Evolutionary conservation across 2,113 vertebrate species (phyloP).

Genomic region (Mobula birostris): DNA sequence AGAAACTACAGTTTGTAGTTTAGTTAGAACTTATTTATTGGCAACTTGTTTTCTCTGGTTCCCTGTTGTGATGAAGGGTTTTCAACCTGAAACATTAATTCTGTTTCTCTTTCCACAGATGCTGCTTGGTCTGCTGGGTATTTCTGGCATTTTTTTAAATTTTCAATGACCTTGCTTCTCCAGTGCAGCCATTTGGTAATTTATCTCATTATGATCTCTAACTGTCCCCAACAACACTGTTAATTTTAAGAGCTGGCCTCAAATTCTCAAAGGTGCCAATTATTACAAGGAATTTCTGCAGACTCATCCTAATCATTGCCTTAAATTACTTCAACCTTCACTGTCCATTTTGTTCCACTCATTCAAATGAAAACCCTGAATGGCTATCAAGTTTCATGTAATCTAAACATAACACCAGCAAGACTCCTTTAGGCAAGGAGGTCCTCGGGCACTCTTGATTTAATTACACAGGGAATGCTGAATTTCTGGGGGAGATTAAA

Average conservation of each 20-base stretch:
- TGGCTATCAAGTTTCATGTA: slow-evolving; percentile 6
- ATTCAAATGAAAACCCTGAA: not conserved
- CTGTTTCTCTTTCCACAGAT: no score
- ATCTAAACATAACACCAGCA: not conserved
- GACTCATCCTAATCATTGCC: not conserved
- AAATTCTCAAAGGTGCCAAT: not conserved
- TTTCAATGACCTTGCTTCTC: not conserved
- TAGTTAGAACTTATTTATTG: no score
- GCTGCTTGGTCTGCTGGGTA: no score
- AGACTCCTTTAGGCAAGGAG: not conserved
- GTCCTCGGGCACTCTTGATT: not conserved
- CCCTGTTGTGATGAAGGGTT: no score
- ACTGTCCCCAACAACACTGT: not conserved
- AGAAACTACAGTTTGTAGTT: no score
- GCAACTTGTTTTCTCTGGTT: no score
- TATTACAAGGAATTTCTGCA: not conserved
- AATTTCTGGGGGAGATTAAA: not conserved
- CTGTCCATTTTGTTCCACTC: not conserved
- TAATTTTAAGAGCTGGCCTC: not conserved
- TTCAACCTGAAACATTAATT: no score
- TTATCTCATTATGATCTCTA: not conserved
- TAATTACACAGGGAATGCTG: not conserved
- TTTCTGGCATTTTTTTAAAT: no score
- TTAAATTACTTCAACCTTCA: not conserved
- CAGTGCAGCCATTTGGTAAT: not conserved